Evolutionary conservation across 2,113 vertebrate species (phyloP).

Genomic region (Nyctereutes procyonoides): DNA sequence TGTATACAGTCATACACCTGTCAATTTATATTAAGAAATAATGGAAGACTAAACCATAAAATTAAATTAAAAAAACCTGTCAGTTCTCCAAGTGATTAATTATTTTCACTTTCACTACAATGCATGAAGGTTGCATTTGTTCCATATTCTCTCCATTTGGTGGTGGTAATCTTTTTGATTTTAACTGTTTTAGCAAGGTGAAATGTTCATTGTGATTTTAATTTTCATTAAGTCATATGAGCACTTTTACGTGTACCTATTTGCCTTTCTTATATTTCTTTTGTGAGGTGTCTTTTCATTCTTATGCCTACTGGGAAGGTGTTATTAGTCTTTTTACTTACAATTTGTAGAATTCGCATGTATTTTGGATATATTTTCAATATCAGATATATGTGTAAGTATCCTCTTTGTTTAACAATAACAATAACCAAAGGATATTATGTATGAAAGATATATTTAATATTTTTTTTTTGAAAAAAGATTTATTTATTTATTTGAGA

Average conservation of each 20-base stretch:
- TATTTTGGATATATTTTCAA: constrained; percentile 33
- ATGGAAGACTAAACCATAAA: background rate
- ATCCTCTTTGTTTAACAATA: background rate
- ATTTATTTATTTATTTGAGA: background rate
- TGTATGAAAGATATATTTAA: background rate
- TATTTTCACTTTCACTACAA: background rate
- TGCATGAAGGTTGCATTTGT: background rate
- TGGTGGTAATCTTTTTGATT: constrained; percentile 1
- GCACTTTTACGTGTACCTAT: background rate
- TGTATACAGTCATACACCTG: background rate
- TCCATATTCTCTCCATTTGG: background rate
- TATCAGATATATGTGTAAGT: background rate
- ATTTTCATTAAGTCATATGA: constrained; percentile 13
- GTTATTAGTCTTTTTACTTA: constrained; percentile 3
- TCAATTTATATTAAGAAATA: constrained; percentile 10
- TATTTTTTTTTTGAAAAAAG: background rate
- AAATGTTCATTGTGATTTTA: background rate
- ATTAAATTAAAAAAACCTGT: background rate
- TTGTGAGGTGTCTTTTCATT: background rate
- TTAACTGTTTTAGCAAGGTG: background rate
- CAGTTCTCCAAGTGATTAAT: background rate
- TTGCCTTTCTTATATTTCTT: background rate
- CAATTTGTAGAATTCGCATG: background rate
- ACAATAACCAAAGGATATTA: background rate
- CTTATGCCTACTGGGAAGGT: background rate